Evolutionary conservation across 1,140 invertebrate genomes (phyloP).

Genomic region (Paramacrobiotus metropolitanus): DNA sequence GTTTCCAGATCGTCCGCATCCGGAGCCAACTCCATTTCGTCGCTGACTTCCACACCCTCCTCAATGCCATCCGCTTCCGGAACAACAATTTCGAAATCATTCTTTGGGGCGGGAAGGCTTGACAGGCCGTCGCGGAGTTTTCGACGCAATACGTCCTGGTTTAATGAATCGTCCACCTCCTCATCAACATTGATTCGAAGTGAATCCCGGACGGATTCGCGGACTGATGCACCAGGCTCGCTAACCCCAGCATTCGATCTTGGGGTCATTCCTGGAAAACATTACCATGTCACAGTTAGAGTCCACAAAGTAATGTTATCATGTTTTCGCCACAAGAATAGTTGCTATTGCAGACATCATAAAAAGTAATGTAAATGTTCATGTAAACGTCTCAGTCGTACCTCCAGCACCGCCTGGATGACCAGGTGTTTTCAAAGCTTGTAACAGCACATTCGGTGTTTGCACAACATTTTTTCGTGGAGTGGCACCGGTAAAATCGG

Average conservation of each 20-base stretch:
- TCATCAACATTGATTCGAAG: slow-evolving; percentile 81
- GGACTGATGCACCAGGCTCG: slow-evolving; percentile 11
- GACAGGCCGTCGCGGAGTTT: slow-evolving; percentile 40
- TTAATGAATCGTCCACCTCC: slow-evolving; percentile 22
- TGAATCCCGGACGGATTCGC: slow-evolving; percentile 60
- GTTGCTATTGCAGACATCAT: not conserved
- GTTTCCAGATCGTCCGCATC: slow-evolving; percentile 20
- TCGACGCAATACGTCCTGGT: not conserved
- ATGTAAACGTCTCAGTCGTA: no score
- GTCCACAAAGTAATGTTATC: no score
- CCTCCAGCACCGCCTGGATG: slow-evolving; percentile 2
- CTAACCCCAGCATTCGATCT: not conserved
- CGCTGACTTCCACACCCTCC: slow-evolving; percentile 10
- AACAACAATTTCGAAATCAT: slow-evolving; percentile 95
- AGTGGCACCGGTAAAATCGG: slow-evolving; percentile 58
- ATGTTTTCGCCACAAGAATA: no score
- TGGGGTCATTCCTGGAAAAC: slow-evolving; percentile 15
- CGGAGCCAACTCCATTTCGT: slow-evolving; percentile 21
- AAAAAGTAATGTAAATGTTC: slow-evolving; percentile 13
- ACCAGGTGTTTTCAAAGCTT: slow-evolving; percentile 51
- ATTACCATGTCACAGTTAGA: no score
- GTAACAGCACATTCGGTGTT: slow-evolving; percentile 82
- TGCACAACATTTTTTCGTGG: slow-evolving; percentile 44
- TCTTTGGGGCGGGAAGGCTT: slow-evolving; percentile 61
- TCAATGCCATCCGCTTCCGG: slow-evolving; percentile 53